These are phyloP conservation scores for Rhinopomastus cyanomelas DNA, from an alignment of 2,113 vertebrate species.

Conservation along the genomic window DNA sequence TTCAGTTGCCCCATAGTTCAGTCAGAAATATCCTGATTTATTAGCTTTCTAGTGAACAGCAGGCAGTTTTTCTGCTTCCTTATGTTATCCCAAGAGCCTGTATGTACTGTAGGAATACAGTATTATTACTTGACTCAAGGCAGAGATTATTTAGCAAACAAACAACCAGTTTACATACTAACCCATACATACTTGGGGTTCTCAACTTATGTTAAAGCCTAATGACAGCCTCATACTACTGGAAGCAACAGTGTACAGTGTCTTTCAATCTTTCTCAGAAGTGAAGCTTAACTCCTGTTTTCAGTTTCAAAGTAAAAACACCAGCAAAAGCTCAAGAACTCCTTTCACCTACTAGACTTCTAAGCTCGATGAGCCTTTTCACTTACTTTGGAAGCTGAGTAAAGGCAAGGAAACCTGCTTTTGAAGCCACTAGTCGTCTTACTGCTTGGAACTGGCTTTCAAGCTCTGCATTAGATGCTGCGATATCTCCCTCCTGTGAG, in stretches of 20 bases:
- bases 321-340: neutral
- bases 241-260: accelerated
- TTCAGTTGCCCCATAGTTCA: neutral
- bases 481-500: slow-evolving; percentile 89
- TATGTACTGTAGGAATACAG: neutral
- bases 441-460: slow-evolving; percentile 99
- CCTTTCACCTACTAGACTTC: neutral
- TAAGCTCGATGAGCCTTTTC: neutral
- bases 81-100: neutral
- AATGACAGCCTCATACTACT: neutral
- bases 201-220: neutral
- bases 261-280: neutral
- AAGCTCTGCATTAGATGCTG: slow-evolving; percentile 87
- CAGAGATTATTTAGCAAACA: neutral
- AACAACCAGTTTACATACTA: neutral
- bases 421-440: slow-evolving; percentile 93
- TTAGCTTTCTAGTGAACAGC: neutral
- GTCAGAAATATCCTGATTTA: neutral
- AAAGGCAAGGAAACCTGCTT: slow-evolving; percentile 97
- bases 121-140: neutral
- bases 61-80: neutral
- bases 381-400: slow-evolving; percentile 96
- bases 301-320: neutral
- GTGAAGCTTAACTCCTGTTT: neutral
- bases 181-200: neutral